These are phyloP conservation scores for Oreonectes daqikongensis DNA, from an alignment of 2,797 vertebrate genomes.

Conservation along the genomic window DNA sequence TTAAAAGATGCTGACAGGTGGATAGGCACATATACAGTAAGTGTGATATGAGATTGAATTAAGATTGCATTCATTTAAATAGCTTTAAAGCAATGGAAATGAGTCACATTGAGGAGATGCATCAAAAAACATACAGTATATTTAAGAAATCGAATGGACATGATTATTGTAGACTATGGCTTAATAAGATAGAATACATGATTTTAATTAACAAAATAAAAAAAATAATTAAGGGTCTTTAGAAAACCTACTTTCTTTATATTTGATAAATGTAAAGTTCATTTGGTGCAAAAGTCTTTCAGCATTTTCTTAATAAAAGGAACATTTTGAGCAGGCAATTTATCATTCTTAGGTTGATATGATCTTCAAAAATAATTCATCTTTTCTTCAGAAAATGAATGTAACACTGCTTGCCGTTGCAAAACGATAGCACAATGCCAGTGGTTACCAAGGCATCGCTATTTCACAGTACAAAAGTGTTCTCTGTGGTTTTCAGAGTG, in stretches of 20 bases:
- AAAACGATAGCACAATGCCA: background rate
- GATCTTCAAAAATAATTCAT: background rate
- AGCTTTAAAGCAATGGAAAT: conserved; percentile 1
- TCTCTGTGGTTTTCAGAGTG: background rate
- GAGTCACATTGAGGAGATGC: background rate
- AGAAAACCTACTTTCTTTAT: too few relatives aligned
- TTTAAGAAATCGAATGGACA: background rate
- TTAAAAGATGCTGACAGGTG: conserved; percentile 35
- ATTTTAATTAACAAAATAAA: too few relatives aligned
- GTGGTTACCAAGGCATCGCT: background rate
- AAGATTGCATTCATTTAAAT: conserved; percentile 20
- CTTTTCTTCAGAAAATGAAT: background rate
- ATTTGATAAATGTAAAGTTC: too few relatives aligned
- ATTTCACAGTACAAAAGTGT: background rate
- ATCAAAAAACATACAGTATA: background rate
- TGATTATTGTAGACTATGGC: background rate
- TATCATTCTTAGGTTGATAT: background rate
- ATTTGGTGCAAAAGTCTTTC: background rate
- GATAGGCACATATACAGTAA: conserved; percentile 23
- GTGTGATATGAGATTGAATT: conserved; percentile 35
- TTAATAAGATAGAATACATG: background rate
- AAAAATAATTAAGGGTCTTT: too few relatives aligned
- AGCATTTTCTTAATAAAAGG: background rate
- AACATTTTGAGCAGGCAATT: background rate
- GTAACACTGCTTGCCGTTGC: background rate